phyloP scores from a whole-genome alignment of 2,888 invertebrate genomes.

The Clusia tigrina region DNA sequence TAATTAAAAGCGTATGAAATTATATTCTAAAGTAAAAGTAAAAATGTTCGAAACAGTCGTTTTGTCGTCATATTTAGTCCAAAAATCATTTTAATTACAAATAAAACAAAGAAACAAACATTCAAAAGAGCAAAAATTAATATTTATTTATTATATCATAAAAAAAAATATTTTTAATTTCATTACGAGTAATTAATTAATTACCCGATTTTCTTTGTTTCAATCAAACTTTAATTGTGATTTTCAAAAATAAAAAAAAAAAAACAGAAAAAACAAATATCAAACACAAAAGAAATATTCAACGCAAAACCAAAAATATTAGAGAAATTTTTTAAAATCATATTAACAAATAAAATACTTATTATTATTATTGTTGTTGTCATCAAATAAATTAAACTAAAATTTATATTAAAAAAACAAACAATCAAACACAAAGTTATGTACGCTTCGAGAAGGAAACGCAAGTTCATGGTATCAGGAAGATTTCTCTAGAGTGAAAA shows the following conservation, averaged over 20 bases:
- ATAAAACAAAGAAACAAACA: too few relatives aligned
- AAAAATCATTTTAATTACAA: background rate
- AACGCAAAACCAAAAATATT: conserved; percentile 37
- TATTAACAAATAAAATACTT: conserved; percentile 32
- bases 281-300: conserved; percentile 11
- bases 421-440: conserved; percentile 7
- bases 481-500: conserved; percentile 13
- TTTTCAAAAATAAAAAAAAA: conserved; percentile 19
- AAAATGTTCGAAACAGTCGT: background rate
- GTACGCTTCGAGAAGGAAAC: background rate
- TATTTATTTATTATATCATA: background rate
- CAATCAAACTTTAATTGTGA: conserved; percentile 12
- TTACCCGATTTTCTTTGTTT: too few relatives aligned
- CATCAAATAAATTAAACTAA: conserved; percentile 39
- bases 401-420: conserved; percentile 20
- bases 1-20: background rate
- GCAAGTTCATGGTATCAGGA: background rate
- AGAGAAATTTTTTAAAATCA: conserved; percentile 50
- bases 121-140: background rate
- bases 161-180: background rate
- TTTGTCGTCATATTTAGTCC: conserved; percentile 5
- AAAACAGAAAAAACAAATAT: conserved; percentile 13
- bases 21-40: background rate
- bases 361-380: conserved; percentile 47
- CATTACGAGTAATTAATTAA: too few relatives aligned